phyloP scores from a whole-genome alignment of 2,113 vertebrate species.

The Anolis carolinensis region DNA sequence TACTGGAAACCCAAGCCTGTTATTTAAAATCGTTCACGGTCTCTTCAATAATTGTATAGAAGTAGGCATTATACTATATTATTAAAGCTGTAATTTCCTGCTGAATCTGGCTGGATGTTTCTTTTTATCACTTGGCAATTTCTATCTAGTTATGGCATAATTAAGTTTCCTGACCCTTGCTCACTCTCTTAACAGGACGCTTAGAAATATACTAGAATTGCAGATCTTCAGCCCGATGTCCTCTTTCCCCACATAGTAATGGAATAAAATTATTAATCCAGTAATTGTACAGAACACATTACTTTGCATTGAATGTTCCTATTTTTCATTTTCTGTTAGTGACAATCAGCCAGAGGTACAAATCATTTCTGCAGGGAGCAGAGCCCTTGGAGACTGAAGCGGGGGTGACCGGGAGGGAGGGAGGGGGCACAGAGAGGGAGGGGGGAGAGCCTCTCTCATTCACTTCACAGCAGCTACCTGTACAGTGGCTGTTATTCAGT shows the following conservation, averaged over 20 bases:
- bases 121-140: conserved; percentile 98
- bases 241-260: conserved; percentile 86
- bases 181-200: conserved; percentile 94
- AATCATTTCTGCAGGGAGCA: conserved; percentile 85
- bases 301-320: conserved; percentile 90
- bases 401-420: background rate
- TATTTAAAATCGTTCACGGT: conserved; percentile 88
- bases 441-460: conserved; percentile 61
- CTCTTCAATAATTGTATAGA: conserved; percentile 90
- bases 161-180: conserved; percentile 99
- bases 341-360: conserved; percentile 88
- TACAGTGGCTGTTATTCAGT: conserved; percentile 76
- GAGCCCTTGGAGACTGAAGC: conserved; percentile 73
- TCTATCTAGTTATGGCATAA: conserved; percentile 99
- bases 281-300: conserved; percentile 95
- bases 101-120: conserved; percentile 96
- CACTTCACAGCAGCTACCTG: conserved; percentile 77
- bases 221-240: conserved; percentile 93
- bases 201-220: conserved; percentile 94
- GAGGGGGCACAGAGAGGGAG: background rate
- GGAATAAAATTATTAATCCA: conserved; percentile 99
- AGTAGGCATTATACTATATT: conserved; percentile 92
- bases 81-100: conserved; percentile 99
- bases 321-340: conserved; percentile 88
- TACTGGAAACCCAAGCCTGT: conserved; percentile 83